Conservation (phyloP, 1,140 invertebrate genomes). For the Ceratina australensis region DNA sequence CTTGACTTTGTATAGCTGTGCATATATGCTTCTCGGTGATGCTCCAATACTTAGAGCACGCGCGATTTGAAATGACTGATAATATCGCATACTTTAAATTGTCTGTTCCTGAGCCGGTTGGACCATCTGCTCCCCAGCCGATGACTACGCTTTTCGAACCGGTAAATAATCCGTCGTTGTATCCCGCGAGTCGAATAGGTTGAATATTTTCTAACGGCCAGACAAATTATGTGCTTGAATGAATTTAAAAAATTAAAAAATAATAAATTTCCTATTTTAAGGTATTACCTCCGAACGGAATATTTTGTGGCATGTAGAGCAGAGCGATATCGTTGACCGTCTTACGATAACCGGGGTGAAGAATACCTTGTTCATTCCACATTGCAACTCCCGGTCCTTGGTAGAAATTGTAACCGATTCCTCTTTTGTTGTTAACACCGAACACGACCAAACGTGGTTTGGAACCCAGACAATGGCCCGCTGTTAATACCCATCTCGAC, state of each 20-base stretch:
- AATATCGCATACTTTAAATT: conserved; percentile 52
- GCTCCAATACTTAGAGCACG: conserved; percentile 43
- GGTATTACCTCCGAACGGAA: conserved; percentile 51
- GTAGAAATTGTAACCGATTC: conserved; percentile 33
- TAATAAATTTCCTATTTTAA: no score
- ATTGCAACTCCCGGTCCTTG: conserved; percentile 44
- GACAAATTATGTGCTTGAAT: no score
- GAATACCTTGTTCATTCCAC: conserved; percentile 11
- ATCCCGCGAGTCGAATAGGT: neutral
- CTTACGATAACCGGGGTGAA: conserved; percentile 39
- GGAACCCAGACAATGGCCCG: conserved; percentile 47
- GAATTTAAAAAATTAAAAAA: no score
- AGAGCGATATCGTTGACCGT: conserved; percentile 49
- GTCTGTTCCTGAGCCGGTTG: neutral
- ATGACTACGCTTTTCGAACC: conserved; percentile 30
- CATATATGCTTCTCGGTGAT: conserved; percentile 53
- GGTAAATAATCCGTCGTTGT: neutral
- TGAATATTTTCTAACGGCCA: neutral
- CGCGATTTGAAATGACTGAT: conserved; percentile 52
- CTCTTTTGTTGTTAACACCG: conserved; percentile 42
- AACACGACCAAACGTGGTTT: conserved; percentile 43
- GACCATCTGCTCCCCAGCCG: conserved; percentile 58
- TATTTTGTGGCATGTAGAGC: conserved; percentile 51
- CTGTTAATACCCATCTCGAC: conserved; percentile 56
- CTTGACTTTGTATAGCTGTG: conserved; percentile 36